Conservation (phyloP, 2,113 vertebrate genomes). For the Salminus brasiliensis region DNA sequence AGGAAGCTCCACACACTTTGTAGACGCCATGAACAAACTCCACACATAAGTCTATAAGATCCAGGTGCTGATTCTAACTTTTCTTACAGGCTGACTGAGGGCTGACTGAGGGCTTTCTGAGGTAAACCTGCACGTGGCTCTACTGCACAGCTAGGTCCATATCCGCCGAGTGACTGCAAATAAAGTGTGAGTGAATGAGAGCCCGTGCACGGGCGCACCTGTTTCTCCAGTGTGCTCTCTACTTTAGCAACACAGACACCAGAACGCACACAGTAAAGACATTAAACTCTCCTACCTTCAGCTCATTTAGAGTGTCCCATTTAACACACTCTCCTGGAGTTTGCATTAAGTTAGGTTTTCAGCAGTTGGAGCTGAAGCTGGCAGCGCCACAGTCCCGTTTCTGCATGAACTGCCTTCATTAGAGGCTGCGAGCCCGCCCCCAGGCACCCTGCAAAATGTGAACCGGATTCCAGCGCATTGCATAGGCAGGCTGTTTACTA, state of each 20-base stretch:
- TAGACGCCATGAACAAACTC: not conserved
- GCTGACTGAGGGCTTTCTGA: not conserved
- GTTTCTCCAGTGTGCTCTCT: not conserved
- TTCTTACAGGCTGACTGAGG: not conserved
- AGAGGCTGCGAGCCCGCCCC: conserved; percentile 8
- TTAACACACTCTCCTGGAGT: not conserved
- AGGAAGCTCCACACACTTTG: not conserved
- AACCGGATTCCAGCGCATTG: conserved; percentile 42
- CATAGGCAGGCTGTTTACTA: not conserved
- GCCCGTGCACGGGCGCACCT: conserved; percentile 21
- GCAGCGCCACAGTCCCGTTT: not conserved
- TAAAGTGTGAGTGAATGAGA: not conserved
- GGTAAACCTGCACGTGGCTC: too few relatives aligned
- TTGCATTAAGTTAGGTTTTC: not conserved
- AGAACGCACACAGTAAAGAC: not conserved
- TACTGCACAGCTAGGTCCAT: not conserved
- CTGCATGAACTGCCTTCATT: conserved; percentile 5
- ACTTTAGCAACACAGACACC: not conserved
- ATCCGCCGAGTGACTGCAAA: not conserved
- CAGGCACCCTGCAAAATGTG: conserved; percentile 37
- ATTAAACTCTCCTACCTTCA: not conserved
- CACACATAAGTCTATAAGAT: not conserved
- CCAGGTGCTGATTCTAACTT: not conserved
- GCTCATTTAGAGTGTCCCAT: not conserved
- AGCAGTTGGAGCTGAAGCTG: not conserved